A percentile compares a stretch with the other conserved stretches of the same genome.
Conservation (phyloP, 92 coral and sea anemone species). For the Isaurus tuberculatus region DNA sequence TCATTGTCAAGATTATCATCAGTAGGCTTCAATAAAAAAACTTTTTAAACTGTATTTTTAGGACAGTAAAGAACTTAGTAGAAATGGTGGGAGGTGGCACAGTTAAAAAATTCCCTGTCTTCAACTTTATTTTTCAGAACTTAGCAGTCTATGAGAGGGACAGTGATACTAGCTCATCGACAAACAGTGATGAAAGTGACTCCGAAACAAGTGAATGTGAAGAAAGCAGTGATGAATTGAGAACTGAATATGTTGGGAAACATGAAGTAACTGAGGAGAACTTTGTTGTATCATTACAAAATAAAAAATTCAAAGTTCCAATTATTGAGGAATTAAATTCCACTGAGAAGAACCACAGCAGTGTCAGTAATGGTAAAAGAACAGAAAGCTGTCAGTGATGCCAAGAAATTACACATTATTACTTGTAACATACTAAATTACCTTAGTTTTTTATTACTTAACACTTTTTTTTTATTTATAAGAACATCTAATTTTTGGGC, state of each 20-base stretch:
- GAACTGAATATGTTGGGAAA: slow-evolving; percentile 59
- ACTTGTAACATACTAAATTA: too few species aligned
- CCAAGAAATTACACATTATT: too few species aligned
- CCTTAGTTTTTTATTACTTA: too few species aligned
- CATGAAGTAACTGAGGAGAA: slow-evolving; percentile 77
- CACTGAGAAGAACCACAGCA: background rate
- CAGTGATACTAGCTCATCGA: slow-evolving; percentile 36
- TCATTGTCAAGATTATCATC: too few species aligned
- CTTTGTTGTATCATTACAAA: slow-evolving; percentile 65
- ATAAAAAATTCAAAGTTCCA: slow-evolving; percentile 63
- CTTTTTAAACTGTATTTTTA: too few species aligned
- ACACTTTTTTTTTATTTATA: too few species aligned
- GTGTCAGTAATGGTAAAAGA: background rate
- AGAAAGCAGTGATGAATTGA: slow-evolving; percentile 54
- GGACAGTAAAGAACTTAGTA: too few species aligned
- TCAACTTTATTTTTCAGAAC: slow-evolving; percentile 48
- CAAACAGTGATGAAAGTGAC: slow-evolving; percentile 39
- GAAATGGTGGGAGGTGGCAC: too few species aligned
- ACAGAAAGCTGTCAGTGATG: background rate
- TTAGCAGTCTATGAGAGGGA: slow-evolving; percentile 77
- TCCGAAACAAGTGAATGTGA: slow-evolving; percentile 31
- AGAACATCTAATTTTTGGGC: too few species aligned
- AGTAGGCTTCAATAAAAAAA: too few species aligned
- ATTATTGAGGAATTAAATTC: slow-evolving; percentile 67
- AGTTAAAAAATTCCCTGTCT: too few species aligned